Evolutionary conservation across 2,113 vertebrate genomes (phyloP), one percentile per base, ranked within the genome.

Genomic region (Pavo muticus): DNA sequence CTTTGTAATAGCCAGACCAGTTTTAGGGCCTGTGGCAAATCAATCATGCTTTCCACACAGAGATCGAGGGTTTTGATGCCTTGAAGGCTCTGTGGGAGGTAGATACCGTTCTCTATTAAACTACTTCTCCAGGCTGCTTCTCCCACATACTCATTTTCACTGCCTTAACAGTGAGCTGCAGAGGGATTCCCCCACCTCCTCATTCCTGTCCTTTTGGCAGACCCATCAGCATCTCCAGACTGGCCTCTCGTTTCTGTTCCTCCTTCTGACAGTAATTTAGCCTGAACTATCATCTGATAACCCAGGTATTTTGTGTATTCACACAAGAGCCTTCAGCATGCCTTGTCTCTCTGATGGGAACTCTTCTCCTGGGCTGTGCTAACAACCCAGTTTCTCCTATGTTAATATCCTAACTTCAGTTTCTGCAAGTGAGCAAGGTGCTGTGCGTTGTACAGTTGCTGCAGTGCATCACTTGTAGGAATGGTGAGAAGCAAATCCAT

Each of bases 61-160:
- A 91, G 60, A 71, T 11, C 0, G 25, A 87, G 73, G 61, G 73
- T 68, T 75, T 37, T 68, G 50, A 70, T 91, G 77, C 65, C 76
- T 88, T 85, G 64, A 85, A 90, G 82, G 61, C 37, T 73, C 57
- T 78, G 44, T 27, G 57, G 65, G 65, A 88, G 13, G 2, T 81
- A 87, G 35, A 47, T 93, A 30, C 69, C 93, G 4, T 52, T 94
- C 25, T 48, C 82, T 93, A 56, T 82, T 81, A 65, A 95, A 30
- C 32, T 78, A 6, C 59, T 64, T 86, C 73, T 79, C 45, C 42
- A 63, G 39, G 84, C 88, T 93, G 82, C 40, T 91, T 91, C 79
- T 95, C 79, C 61, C 48, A 88, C 76, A 12, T 65, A 10, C n/a
- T 74, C 10, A 10, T 88, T 90, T 90, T 77, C 54, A 8, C 68